Base-by-base conservation (phyloP, 2,888 invertebrate species). In the Acrocyrtus sp. region DNA sequence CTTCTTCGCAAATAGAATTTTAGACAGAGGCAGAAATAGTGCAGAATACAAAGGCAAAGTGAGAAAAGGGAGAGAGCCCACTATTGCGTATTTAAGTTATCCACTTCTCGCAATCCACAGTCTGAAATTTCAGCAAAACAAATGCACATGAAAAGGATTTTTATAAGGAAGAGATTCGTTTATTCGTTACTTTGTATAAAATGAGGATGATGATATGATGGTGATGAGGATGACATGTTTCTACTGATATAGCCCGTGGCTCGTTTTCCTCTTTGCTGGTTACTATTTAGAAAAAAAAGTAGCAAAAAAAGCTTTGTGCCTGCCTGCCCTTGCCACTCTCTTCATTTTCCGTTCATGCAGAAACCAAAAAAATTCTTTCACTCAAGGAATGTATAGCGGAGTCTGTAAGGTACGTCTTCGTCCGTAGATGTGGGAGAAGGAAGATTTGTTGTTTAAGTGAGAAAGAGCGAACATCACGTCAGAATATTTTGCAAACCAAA, bases 191-290 rank as follows among this genome's bases (percentile, higher is more conserved):
- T 34, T 34, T 12, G 12, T 34, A 34, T 34, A 27, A 27, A 34
- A 39, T 39, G 34, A 29, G 26, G 26, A 54, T 39, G 54, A n/a
- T 29, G 21, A 34, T 54, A 34, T 10, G 21, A 53, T 26, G 53
- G 27, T 53, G 53, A 8, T 34, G 34, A 34, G 12, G 34, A 34
- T 34, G 34, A 34, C 34, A 34, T 34, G 34, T 34, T 34, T 34
- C 34, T 34, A 34, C 34, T 34, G 34, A 54, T 54, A 54, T 26
- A 29, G 54, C 54, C 54, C 29, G 39, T 54, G 54, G 54, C 54
- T 54, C 10, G 51, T 12, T 24, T 51, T 19, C 51, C 54, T 34
- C 19, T 54, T 34, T 5, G n/a, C n/a, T n/a, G 12, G 34, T 34
- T 34, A 8, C 34, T 12, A 34, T 34, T 34, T 34, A 34, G 12